Evolutionary conservation across 37 sponge, comb jelly and placozoan genomes (phyloP), one percentile per base, ranked within the genome.

Genomic region (Ephydatia muelleri): DNA sequence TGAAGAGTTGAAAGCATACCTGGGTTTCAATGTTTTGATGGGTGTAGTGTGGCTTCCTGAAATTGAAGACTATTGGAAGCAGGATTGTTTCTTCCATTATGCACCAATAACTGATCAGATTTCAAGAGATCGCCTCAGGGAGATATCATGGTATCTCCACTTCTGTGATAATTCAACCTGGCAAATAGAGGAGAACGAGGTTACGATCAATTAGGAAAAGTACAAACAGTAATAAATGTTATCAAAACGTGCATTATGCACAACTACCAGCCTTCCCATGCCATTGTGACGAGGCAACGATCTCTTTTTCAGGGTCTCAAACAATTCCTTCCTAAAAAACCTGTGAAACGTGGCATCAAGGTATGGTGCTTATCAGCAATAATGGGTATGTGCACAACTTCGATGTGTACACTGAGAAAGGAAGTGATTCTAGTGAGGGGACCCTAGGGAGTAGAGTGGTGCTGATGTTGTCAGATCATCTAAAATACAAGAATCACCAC

Each of bases 321-420:
- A n/a, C 88, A 88, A 29, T 88, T 82, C 78, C 35, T 88, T 65
- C 83, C 78, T 22, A 76, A 79, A 19, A 88, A 88, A 79, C 88
- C 88, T 14, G 32, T 83, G n/a, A 88, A 88, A 38, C 25, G 88
- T 11, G 88, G 88, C 27, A 47, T 83, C 72, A 88, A 82, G 39
- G 77, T 88, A 37, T 82, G 81, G 81, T 49, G 73, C 25, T 33
- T 40, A 22, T 47, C 76, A 13, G 67, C 25, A 27, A 29, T 5
- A 87, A 38, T 74, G 87, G 82, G 30, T 87, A 67, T 32, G 76
- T 81, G 4, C 38, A 32, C 2, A 28, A 48, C 6, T 65, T 87
- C 11, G 76, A 87, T 1, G 70, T 87, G 0, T 87, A 80, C 69
- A 68, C 68, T 29, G 87, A 81, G n/a, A 72, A 70, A 40, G 34